These are phyloP conservation scores for Tupaia tana DNA, from an alignment of 2,113 vertebrate species.

Conservation along the genomic window DNA sequence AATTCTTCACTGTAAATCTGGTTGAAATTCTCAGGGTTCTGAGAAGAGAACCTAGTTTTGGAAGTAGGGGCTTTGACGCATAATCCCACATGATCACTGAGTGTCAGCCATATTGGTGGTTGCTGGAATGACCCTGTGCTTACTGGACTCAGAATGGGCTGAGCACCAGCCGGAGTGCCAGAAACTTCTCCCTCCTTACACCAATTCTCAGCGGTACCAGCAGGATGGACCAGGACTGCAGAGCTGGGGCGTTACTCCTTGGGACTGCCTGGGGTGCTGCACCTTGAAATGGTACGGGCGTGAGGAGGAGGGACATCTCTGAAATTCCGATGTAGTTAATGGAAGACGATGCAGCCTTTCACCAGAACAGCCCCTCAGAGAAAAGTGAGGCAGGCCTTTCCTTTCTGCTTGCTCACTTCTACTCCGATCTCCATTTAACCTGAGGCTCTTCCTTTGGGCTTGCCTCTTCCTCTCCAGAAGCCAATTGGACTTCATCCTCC, in stretches of 20 bases:
- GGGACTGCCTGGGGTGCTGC: background rate
- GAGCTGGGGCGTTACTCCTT: background rate
- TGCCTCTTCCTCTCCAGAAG: background rate
- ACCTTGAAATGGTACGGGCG: background rate
- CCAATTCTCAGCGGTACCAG: background rate
- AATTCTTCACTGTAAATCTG: background rate
- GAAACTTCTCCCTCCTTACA: accelerated
- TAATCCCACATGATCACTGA: background rate
- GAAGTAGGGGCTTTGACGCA: background rate
- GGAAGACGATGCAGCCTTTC: background rate
- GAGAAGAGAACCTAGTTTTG: background rate
- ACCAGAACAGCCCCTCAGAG: background rate
- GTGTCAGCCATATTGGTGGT: background rate
- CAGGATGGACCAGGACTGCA: accelerated
- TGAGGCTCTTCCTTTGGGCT: background rate
- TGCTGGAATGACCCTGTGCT: background rate
- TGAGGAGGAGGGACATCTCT: background rate
- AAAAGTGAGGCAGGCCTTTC: background rate
- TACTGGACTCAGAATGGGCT: background rate
- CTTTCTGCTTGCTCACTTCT: background rate
- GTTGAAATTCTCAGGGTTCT: background rate
- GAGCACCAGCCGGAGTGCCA: background rate
- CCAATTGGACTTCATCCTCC: background rate
- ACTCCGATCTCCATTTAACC: background rate
- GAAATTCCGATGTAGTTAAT: background rate